These are phyloP conservation scores for Augochlora pura DNA, from an alignment of 1,140 invertebrate species.

Conservation along the genomic window DNA sequence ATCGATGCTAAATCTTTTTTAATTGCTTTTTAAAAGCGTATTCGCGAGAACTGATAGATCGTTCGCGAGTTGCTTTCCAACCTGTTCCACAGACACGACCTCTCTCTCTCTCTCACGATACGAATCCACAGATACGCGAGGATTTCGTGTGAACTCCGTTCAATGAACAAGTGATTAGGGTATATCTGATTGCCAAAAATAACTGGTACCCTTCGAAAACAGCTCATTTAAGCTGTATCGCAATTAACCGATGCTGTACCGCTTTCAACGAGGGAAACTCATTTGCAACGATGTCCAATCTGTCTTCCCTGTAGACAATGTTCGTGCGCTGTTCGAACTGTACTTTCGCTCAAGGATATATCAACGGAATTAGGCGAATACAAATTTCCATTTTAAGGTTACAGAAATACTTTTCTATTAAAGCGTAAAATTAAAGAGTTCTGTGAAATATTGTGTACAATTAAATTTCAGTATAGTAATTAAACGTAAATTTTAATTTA, in stretches of 20 bases:
- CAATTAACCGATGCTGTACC: background rate
- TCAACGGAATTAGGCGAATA: too few relatives aligned
- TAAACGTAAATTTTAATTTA: too few relatives aligned
- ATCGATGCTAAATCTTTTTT: background rate
- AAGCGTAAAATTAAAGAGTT: too few relatives aligned
- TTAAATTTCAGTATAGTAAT: too few relatives aligned
- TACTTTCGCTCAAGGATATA: too few relatives aligned
- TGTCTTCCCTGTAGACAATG: too few relatives aligned
- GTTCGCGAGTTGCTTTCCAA: background rate
- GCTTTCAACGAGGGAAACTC: background rate
- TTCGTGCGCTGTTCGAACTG: too few relatives aligned
- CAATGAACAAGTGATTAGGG: slow-evolving; percentile 39
- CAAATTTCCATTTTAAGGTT: too few relatives aligned
- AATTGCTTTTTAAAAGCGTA: background rate
- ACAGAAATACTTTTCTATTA: too few relatives aligned
- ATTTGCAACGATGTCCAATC: background rate
- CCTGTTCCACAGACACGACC: background rate
- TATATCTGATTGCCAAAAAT: slow-evolving; percentile 50
- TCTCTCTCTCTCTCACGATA: background rate
- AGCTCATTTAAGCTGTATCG: slow-evolving; percentile 18
- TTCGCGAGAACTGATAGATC: background rate
- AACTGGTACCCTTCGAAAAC: slow-evolving; percentile 27
- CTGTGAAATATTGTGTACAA: too few relatives aligned
- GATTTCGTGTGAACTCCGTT: slow-evolving; percentile 42
- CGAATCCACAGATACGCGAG: slow-evolving; percentile 21